Evolutionary conservation across 2,888 invertebrate genomes (phyloP).

Genomic region (Xestia sexstrigata): DNA sequence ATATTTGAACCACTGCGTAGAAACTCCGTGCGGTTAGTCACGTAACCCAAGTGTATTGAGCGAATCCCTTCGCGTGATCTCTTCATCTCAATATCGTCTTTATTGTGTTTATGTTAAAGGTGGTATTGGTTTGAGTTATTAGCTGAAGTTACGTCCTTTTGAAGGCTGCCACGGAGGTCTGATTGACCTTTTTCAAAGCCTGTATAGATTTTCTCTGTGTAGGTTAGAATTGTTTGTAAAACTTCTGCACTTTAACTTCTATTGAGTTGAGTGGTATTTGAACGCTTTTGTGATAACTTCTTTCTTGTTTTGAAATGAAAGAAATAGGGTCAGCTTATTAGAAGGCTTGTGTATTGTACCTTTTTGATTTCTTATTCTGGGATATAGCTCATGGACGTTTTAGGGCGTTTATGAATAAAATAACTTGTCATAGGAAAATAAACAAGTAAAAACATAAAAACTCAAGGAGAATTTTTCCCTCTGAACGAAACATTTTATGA

Average conservation of each 20-base stretch:
- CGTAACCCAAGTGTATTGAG: conserved; percentile 57
- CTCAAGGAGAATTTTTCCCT: not conserved
- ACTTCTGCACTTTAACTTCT: conserved; percentile 20
- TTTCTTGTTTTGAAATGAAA: conserved; percentile 29
- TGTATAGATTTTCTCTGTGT: conserved; percentile 28
- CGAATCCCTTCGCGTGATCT: conserved; percentile 42
- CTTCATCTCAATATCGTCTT: conserved; percentile 33
- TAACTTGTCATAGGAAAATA: not conserved
- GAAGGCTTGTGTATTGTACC: not conserved
- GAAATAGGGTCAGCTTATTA: not conserved
- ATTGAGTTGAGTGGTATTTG: conserved; percentile 33
- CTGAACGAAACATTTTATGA: not conserved
- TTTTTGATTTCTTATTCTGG: too few relatives aligned
- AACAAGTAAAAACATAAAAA: not conserved
- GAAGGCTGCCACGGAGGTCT: conserved; percentile 13
- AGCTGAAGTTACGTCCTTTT: conserved; percentile 19
- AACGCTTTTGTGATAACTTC: conserved; percentile 17
- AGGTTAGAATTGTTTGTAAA: conserved; percentile 21
- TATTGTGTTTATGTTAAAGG: not conserved
- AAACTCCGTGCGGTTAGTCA: conserved; percentile 62
- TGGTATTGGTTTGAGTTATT: conserved; percentile 14
- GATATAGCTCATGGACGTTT: too few relatives aligned
- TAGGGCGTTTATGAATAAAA: not conserved
- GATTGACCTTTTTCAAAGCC: conserved; percentile 48
- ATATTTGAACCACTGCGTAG: conserved; percentile 48